phyloP scores from a whole-genome alignment of 1,140 invertebrate species.

The Drosophila melanica region DNA sequence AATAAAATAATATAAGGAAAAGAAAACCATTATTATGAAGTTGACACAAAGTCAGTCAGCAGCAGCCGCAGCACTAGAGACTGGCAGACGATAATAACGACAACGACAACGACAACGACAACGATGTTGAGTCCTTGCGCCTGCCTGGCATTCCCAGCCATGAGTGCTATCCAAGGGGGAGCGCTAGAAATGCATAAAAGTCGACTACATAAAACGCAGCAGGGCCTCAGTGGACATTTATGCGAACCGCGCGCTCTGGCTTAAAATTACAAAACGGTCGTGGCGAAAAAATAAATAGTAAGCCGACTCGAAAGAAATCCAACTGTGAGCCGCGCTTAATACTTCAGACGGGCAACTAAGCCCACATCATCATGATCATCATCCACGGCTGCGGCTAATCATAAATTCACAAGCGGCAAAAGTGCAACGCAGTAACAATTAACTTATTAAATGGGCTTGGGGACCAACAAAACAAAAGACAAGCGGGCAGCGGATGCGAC shows the following conservation, averaged over 20 bases:
- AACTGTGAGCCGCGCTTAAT: conserved; percentile 46
- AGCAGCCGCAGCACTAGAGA: conserved; percentile 24
- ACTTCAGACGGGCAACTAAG: conserved; percentile 39
- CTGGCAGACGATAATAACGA: conserved; percentile 74
- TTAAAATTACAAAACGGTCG: conserved; percentile 46
- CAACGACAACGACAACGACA: conserved; percentile 63
- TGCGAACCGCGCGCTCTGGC: conserved; percentile 58
- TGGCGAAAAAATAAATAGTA: conserved; percentile 7
- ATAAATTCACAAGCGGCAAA: conserved; percentile 78
- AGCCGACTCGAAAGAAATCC: conserved; percentile 25
- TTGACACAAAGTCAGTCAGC: conserved; percentile 75
- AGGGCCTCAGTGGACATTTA: conserved; percentile 76
- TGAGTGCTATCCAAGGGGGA: conserved; percentile 65
- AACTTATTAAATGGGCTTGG: conserved; percentile 78
- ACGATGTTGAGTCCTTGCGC: conserved; percentile 51
- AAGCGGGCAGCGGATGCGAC: conserved; percentile 18
- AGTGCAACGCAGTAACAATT: conserved; percentile 80
- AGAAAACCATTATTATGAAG: conserved; percentile 76
- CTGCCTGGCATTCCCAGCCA: conserved; percentile 27
- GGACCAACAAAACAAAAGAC: conserved; percentile 38
- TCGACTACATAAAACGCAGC: conserved; percentile 76
- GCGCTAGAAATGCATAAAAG: conserved; percentile 78
- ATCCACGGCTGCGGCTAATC: conserved; percentile 59
- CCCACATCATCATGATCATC: conserved; percentile 18
- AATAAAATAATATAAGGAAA: conserved; percentile 38